phyloP scores from a whole-genome alignment of 1,140 invertebrate genomes.

The Pseudomyrmex sp. region DNA sequence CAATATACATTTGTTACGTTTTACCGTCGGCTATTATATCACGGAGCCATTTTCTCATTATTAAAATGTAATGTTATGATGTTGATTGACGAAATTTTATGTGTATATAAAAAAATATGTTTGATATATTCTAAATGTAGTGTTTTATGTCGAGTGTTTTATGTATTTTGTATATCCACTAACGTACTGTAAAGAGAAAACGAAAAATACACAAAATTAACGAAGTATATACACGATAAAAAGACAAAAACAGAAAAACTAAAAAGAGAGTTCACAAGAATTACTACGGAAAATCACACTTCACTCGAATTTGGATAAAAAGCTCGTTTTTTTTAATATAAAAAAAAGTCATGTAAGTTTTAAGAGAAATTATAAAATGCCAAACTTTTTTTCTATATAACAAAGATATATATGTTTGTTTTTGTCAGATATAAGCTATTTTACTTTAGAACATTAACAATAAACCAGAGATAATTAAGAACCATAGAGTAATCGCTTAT shows the following conservation, averaged over 20 bases:
- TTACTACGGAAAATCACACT: slow-evolving; percentile 12
- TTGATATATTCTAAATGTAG: slow-evolving; percentile 38
- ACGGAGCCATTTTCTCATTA: slow-evolving; percentile 46
- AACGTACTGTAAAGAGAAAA: slow-evolving; percentile 4
- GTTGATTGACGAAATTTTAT: slow-evolving; percentile 52
- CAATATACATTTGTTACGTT: slow-evolving; percentile 43
- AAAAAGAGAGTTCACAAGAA: background rate
- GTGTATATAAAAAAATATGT: slow-evolving; percentile 51
- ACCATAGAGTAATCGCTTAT: slow-evolving; percentile 44
- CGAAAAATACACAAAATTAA: background rate
- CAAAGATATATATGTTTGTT: background rate
- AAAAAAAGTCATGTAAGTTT: slow-evolving; percentile 8
- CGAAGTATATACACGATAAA: background rate
- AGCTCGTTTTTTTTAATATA: background rate
- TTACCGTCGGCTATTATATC: slow-evolving; percentile 37
- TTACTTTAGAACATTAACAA: background rate
- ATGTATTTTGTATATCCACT: slow-evolving; percentile 9
- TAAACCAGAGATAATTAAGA: slow-evolving; percentile 18
- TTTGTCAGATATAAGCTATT: slow-evolving; percentile 7
- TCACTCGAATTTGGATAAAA: slow-evolving; percentile 2
- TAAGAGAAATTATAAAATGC: slow-evolving; percentile 4
- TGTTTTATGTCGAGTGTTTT: slow-evolving; percentile 30
- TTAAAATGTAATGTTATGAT: slow-evolving; percentile 53
- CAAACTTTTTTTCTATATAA: slow-evolving; percentile 13
- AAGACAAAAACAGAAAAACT: background rate